Evolutionary conservation across 2,797 vertebrate species (phyloP), one percentile per base, ranked within the genome.

Genomic region (Halcyon badia): DNA sequence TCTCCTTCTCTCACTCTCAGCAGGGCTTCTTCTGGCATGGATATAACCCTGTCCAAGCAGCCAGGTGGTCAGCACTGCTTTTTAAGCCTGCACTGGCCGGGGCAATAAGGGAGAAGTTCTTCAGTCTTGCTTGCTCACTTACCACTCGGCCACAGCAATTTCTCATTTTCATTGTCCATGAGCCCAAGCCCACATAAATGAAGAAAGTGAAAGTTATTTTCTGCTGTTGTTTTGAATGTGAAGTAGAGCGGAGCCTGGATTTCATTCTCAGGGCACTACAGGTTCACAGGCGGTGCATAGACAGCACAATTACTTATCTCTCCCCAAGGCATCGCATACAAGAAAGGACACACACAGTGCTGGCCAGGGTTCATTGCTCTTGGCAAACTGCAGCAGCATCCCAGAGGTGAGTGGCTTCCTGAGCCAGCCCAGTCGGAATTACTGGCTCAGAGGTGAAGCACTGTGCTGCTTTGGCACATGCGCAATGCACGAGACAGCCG

Each of bases 171-270:
- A 1, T 51, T 69, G 35, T 52, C 62, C 49, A 26, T 10, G 33
- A 93, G 61, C 26, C 57, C 0, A 0, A 83, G 75, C 56, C 48
- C 46, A 26, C n/a, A 10, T 15, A 90, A 95, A 61, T 9, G 8
- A 94, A 77, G 87, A 69, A 95, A 94, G 62, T 79, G 33, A 77
- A 95, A 91, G 78, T n/a, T 78, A 94, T 87, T 96, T 95, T 84
- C 88, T 90, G 65, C 78, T 69, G 65, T 69, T 96, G 91, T 90
- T 96, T 96, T 95, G 95, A 96, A 96, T 87, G 77, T 75, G 89
- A 94, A 92, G 58, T 70, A 90, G 83, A 96, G 80, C 39, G 0
- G 51, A 95, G 78, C 61, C 56, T 78, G 26, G 73, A 93, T 95
- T 95, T 94, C 84, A 84, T 70, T 95, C 79, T 79, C 77, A 42